These are phyloP conservation scores for Noctua janthe DNA, from an alignment of 2,888 invertebrate genomes.

Conservation along the genomic window DNA sequence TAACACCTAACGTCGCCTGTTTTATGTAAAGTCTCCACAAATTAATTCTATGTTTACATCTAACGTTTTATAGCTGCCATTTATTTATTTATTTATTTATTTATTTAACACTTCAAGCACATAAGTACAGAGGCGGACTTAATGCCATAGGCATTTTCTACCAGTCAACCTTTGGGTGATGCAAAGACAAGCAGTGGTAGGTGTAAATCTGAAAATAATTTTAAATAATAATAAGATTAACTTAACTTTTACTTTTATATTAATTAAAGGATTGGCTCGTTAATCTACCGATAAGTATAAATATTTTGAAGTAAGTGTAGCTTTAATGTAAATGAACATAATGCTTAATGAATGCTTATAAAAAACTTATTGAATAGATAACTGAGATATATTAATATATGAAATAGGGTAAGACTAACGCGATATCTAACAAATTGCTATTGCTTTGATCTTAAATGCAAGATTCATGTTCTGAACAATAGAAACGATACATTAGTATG, in stretches of 20 bases:
- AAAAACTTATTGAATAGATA: background rate
- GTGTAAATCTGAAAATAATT: too few species aligned
- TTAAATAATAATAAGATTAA: too few species aligned
- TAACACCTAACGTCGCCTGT: conserved; percentile 55
- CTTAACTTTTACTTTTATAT: conserved; percentile 42
- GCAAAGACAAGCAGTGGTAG: too few species aligned
- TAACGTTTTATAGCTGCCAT: conserved; percentile 39
- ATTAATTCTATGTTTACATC: conserved; percentile 53
- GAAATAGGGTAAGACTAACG: background rate
- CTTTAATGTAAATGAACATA: conserved; percentile 2
- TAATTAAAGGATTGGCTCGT: conserved; percentile 17
- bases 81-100: too few species aligned
- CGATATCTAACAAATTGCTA: conserved; percentile 2
- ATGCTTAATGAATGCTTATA: background rate
- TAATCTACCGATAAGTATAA: conserved; percentile 15
- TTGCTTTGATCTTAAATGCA: conserved; percentile 15
- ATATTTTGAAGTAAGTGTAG: conserved; percentile 17
- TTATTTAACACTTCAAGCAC: too few species aligned
- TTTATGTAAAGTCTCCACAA: conserved; percentile 55
- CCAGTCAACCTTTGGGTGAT: too few species aligned
- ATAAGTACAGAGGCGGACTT: too few species aligned
- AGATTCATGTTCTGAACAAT: conserved; percentile 23
- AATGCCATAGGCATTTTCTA: too few species aligned
- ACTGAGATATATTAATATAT: background rate
- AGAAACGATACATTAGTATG: conserved; percentile 29